Conservation (phyloP, 2,797 vertebrate genomes). For the Remorina albescens region DNA sequence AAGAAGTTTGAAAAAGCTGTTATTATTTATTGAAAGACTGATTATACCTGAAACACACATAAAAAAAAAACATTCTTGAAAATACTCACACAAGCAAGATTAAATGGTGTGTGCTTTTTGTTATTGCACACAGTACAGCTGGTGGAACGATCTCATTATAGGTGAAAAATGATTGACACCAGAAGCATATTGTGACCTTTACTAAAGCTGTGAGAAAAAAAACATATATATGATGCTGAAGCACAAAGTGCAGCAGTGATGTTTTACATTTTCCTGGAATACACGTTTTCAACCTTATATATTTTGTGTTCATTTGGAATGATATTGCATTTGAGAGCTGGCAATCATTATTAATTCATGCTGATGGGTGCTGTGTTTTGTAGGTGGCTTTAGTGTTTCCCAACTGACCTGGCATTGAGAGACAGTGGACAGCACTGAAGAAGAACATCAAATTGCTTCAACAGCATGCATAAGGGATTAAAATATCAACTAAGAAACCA, state of each 20-base stretch:
- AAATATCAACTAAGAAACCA: neutral
- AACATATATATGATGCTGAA: neutral
- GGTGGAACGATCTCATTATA: neutral
- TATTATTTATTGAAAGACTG: neutral
- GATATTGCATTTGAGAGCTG: neutral
- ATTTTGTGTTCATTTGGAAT: neutral
- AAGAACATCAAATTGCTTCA: conserved; percentile 22
- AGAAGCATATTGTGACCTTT: neutral
- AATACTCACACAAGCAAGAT: no score
- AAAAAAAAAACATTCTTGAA: neutral
- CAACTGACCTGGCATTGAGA: conserved; percentile 49
- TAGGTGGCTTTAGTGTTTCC: conserved; percentile 76
- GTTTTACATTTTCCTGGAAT: neutral
- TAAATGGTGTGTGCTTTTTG: neutral
- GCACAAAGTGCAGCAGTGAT: neutral
- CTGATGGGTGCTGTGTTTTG: conserved; percentile 20
- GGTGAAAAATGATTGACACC: neutral
- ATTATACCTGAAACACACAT: neutral
- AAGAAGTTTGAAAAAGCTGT: neutral
- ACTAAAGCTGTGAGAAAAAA: neutral
- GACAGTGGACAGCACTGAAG: neutral
- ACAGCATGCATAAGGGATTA: neutral
- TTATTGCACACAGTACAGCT: neutral
- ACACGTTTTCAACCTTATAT: neutral
- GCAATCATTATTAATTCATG: neutral